Conservation (phyloP, 2,888 invertebrate genomes). For the Clanis bilineata region DNA sequence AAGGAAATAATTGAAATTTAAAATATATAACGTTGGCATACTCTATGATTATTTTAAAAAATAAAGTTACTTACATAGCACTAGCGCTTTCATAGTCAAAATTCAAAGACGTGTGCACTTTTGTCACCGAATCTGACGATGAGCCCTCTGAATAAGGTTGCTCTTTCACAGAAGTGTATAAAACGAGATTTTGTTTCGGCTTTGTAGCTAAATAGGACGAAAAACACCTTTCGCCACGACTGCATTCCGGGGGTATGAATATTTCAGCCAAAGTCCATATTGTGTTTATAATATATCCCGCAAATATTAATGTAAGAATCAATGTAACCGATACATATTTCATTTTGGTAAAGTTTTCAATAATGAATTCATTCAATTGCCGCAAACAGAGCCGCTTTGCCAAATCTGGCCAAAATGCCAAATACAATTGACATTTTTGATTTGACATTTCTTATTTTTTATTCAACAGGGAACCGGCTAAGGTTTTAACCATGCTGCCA, state of each 20-base stretch:
- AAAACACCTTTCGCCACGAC: slow-evolving; percentile 84
- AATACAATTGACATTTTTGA: too few relatives aligned
- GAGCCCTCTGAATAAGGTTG: slow-evolving; percentile 80
- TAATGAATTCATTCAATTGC: neutral
- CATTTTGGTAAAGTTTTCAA: slow-evolving; percentile 36
- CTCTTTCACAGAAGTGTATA: slow-evolving; percentile 85
- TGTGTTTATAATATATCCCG: slow-evolving; percentile 87
- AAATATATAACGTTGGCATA: neutral
- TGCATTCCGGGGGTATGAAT: slow-evolving; percentile 87
- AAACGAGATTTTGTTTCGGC: slow-evolving; percentile 86
- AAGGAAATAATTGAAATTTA: slow-evolving; percentile 28
- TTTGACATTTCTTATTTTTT: too few relatives aligned
- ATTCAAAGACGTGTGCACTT: slow-evolving; percentile 82
- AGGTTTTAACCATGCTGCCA: too few relatives aligned
- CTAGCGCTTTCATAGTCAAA: slow-evolving; percentile 84
- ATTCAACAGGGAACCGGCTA: too few relatives aligned
- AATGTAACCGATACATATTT: slow-evolving; percentile 83
- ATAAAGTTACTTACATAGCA: slow-evolving; percentile 55
- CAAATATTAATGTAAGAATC: slow-evolving; percentile 84
- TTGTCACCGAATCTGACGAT: slow-evolving; percentile 64
- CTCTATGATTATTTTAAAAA: slow-evolving; percentile 2
- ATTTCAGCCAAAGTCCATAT: slow-evolving; percentile 89
- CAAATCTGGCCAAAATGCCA: too few relatives aligned
- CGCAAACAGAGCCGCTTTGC: neutral
- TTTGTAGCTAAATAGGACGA: slow-evolving; percentile 85